phyloP scores from a whole-genome alignment of 2,113 vertebrate genomes.

The Ovibos moschatus region DNA sequence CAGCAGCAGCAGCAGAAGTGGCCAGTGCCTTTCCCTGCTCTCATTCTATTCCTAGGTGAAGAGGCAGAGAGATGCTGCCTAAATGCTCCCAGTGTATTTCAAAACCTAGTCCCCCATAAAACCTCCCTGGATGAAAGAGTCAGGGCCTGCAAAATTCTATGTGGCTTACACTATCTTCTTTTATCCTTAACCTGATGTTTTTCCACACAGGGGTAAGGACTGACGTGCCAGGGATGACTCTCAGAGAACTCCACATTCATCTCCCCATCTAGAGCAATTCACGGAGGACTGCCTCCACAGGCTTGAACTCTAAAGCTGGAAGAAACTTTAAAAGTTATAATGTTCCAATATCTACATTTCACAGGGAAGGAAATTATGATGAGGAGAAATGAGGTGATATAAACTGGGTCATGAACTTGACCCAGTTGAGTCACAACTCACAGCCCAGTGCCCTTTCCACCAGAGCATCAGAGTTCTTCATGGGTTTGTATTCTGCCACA shows the following conservation, averaged over 20 bases:
- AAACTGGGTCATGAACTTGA: neutral
- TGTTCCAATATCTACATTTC: neutral
- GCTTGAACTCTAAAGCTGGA: neutral
- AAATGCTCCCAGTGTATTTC: neutral
- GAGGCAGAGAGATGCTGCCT: neutral
- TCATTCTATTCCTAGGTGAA: neutral
- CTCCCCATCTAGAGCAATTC: neutral
- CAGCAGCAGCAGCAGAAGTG: no score
- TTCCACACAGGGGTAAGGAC: neutral
- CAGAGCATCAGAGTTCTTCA: neutral
- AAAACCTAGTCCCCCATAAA: neutral
- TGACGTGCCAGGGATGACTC: neutral
- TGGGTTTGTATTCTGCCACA: neutral
- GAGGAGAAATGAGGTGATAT: neutral
- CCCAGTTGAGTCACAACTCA: neutral
- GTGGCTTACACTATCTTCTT: neutral
- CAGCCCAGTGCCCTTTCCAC: neutral
- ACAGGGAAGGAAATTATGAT: neutral
- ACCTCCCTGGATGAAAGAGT: neutral
- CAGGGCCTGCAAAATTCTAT: neutral
- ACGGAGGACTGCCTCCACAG: neutral
- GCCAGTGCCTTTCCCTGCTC: neutral
- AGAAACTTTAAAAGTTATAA: neutral
- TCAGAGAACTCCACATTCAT: neutral
- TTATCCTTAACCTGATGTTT: neutral